Evolutionary conservation across 1,140 invertebrate genomes (phyloP).

Genomic region (Macrosteles quadrilineatus): DNA sequence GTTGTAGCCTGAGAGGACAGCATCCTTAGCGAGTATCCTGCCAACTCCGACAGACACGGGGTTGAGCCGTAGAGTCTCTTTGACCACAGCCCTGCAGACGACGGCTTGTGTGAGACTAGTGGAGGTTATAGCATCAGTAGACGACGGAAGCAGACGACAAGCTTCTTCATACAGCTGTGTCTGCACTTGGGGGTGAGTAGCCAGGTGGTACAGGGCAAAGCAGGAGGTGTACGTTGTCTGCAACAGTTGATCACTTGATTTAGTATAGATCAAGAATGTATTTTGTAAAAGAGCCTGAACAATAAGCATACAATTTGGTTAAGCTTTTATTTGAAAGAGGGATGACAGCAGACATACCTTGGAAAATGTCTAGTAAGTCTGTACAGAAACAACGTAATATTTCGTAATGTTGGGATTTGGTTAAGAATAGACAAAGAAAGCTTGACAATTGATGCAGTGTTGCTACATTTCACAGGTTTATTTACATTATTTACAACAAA

Average conservation of each 20-base stretch:
- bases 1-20: slow-evolving; percentile 76
- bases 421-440: too few species aligned
- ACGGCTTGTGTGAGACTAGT: slow-evolving; percentile 60
- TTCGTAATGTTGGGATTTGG: too few species aligned
- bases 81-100: slow-evolving; percentile 78
- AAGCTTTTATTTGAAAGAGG: too few species aligned
- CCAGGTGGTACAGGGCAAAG: slow-evolving; percentile 81
- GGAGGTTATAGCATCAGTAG: slow-evolving; percentile 56
- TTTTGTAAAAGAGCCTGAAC: too few species aligned
- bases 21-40: slow-evolving; percentile 72
- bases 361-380: too few species aligned
- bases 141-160: slow-evolving; percentile 51
- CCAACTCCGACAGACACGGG: slow-evolving; percentile 81
- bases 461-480: too few species aligned
- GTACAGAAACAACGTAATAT: too few species aligned
- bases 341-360: too few species aligned
- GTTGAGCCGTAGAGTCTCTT: slow-evolving; percentile 82
- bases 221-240: slow-evolving; percentile 80
- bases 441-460: too few species aligned
- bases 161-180: slow-evolving; percentile 70
- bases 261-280: not conserved
- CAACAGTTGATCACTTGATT: slow-evolving; percentile 47
- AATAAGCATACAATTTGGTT: too few species aligned
- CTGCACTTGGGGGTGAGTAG: slow-evolving; percentile 71
- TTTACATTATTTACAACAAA: too few species aligned